Conservation (phyloP, 2,888 invertebrate genomes). For the Keiferia lycopersicella region DNA sequence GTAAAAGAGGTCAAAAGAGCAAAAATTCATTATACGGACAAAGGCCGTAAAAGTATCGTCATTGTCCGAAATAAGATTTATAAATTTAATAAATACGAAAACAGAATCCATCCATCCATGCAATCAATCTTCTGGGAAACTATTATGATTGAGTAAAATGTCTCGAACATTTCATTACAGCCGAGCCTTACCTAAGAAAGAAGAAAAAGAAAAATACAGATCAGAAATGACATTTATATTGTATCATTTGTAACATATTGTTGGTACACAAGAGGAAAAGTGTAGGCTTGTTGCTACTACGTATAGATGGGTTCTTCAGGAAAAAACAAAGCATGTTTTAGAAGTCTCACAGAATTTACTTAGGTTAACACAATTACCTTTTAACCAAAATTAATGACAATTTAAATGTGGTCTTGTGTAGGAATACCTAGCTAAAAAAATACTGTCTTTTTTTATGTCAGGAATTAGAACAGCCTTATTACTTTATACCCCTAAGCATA, state of each 20-base stretch:
- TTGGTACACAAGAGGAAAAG: neutral
- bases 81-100: neutral
- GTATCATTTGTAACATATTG: slow-evolving; percentile 16
- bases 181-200: neutral
- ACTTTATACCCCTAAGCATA: too few species aligned
- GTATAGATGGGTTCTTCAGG: neutral
- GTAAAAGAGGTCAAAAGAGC: too few species aligned
- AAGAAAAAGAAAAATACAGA: slow-evolving; percentile 2
- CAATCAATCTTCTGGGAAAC: neutral
- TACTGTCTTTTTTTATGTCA: too few species aligned
- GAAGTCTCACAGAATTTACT: too few species aligned
- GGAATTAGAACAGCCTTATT: too few species aligned
- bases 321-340: too few species aligned
- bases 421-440: too few species aligned
- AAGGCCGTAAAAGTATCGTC: too few species aligned
- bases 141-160: neutral
- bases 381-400: too few species aligned
- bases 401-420: too few species aligned
- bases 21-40: neutral
- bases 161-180: slow-evolving; percentile 9
- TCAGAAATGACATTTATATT: slow-evolving; percentile 21
- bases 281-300: neutral
- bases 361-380: too few species aligned
- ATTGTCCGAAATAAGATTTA: neutral
- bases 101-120: neutral